phyloP scores from a whole-genome alignment of 2,797 vertebrate genomes.

The Gallinago stenura region DNA sequence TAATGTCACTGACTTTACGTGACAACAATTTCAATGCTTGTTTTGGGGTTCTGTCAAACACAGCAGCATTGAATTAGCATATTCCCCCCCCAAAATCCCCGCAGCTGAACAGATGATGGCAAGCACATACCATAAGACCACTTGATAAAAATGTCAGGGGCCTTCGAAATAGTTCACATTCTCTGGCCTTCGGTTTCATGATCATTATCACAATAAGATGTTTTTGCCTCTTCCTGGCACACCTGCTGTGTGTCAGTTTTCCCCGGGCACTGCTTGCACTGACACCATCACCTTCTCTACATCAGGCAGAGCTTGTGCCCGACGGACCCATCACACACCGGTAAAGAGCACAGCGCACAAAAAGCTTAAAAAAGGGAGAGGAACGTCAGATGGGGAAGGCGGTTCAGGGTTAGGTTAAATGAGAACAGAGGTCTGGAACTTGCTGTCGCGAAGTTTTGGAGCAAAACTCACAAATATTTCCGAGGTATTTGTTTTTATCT shows the following conservation, averaged over 20 bases:
- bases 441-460: neutral
- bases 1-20: neutral
- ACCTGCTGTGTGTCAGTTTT: slow-evolving; percentile 70
- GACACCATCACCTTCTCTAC: neutral
- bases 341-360: neutral
- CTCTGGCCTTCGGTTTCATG: slow-evolving; percentile 64
- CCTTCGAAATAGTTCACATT: slow-evolving; percentile 60
- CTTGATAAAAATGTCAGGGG: slow-evolving; percentile 23
- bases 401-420: slow-evolving; percentile 3
- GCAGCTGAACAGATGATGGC: slow-evolving; percentile 57
- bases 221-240: slow-evolving; percentile 50
- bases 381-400: neutral
- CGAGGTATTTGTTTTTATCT: slow-evolving; percentile 32
- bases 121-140: neutral
- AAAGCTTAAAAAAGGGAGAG: neutral
- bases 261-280: neutral
- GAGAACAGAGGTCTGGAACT: slow-evolving; percentile 33
- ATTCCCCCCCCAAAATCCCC: neutral
- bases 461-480: slow-evolving; percentile 34
- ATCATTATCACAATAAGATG: slow-evolving; percentile 59
- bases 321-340: neutral
- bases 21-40: neutral
- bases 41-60: neutral
- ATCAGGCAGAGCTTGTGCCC: neutral
- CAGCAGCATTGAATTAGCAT: neutral